Base-by-base conservation (phyloP, 2,113 vertebrate species). In the Pollachius pollachius region DNA sequence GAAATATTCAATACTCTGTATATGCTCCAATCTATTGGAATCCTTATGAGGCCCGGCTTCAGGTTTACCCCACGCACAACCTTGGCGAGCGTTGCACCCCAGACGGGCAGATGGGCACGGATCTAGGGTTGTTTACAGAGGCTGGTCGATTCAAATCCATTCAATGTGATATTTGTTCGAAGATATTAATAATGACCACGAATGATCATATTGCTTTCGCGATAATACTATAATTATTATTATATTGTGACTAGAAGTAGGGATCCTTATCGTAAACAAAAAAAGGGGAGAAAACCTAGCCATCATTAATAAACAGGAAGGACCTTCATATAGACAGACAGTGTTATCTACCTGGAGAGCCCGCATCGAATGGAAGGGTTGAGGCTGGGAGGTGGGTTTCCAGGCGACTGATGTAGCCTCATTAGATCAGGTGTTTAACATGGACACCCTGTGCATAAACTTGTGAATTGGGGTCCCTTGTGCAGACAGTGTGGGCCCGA, bases 371-470 rank as follows among this genome's bases (percentile, higher is more conserved):
- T 37, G 74, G 68, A 17, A 62, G 69, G 25, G 27, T 57, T 15
- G 64, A 78, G 37, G 58, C 70, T 18, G 65, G 74, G 23, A 23
- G 23, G 23, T 23, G 23, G 23, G 23, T 23, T 23, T 23, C 23
- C 23, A 23, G 23, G 23, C 23, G 23, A 23, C 37, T 41, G 37
- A 48, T 78, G 71, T 11, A 59, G 52, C n/a, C 52, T 68, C 52
- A 17, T 62, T 65, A 16, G 37, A 27, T 80, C 30, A n/a, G 62
- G 9, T 60, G 4, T 73, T 52, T n/a, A 37, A 71, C 64, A 74
- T 52, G 61, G 79, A 67, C 56, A 74, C 23, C 21, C 76, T 81
- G 48, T 2, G 65, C 48, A 58, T 70, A 59, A 67, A 75, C 83
- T 72, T 62, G 18, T 64, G 69, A 60, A 37, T 48, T 64, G 57